Percentiles rank a stretch among this genome's conserved stretches.
phyloP scores from a whole-genome alignment of 2,797 vertebrate species.

The Notolabrus celidotus region DNA sequence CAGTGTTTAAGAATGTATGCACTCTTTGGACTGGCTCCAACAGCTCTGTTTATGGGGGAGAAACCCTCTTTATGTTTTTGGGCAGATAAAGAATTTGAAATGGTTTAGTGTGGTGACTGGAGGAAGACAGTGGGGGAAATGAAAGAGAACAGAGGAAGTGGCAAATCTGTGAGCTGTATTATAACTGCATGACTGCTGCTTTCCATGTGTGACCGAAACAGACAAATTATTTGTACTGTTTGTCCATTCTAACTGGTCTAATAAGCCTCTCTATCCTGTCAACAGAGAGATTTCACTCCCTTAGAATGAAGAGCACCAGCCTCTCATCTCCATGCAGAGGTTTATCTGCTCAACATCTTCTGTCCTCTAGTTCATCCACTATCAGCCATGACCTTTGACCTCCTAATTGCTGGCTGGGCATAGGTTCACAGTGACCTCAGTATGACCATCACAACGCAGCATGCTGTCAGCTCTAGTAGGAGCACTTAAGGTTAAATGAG shows the following conservation, averaged over 20 bases:
- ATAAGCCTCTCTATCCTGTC: neutral
- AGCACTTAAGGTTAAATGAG: neutral
- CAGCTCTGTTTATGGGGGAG: no score
- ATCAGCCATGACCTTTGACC: slow-evolving; percentile 39
- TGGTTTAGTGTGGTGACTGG: neutral
- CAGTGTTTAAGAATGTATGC: no score
- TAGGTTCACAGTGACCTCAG: slow-evolving; percentile 38
- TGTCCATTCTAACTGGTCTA: no score
- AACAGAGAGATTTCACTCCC: neutral
- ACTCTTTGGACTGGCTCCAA: no score
- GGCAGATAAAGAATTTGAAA: neutral
- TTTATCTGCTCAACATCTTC: slow-evolving; percentile 26
- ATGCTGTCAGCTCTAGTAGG: slow-evolving; percentile 2
- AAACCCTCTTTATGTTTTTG: no score
- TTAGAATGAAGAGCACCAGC: neutral
- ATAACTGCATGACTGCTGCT: slow-evolving; percentile 3
- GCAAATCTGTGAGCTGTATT: slow-evolving; percentile 8
- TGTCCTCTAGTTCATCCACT: slow-evolving; percentile 15
- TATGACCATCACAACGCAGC: slow-evolving; percentile 2
- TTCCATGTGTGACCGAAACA: neutral
- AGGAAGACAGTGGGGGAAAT: slow-evolving; percentile 27
- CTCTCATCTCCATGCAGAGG: slow-evolving; percentile 16
- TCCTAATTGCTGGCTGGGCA: slow-evolving; percentile 26
- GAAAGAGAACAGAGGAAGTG: slow-evolving; percentile 54
- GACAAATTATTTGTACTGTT: neutral